Conservation (phyloP, 2,888 invertebrate species). For the Pedicia rivosa region DNA sequence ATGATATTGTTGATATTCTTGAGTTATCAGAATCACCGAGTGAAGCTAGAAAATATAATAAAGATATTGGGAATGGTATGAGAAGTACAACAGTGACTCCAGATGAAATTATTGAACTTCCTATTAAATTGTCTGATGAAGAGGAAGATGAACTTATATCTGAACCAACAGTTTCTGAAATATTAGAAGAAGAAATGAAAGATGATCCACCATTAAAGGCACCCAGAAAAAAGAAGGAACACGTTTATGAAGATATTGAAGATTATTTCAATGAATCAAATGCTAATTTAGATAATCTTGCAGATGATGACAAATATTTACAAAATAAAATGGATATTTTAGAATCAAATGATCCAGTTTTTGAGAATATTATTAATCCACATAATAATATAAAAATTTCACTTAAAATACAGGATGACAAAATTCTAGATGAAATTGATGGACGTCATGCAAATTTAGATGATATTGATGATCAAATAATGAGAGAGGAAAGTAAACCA, state of each 20-base stretch:
- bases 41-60: conserved; percentile 20
- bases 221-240: conserved; percentile 38
- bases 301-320: too few relatives aligned
- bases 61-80: conserved; percentile 8
- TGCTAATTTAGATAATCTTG: too few relatives aligned
- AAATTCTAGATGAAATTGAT: conserved; percentile 34
- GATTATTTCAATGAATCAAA: conserved; percentile 10
- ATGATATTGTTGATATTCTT: conserved; percentile 28
- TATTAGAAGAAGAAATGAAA: conserved; percentile 14
- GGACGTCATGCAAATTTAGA: conserved; percentile 29
- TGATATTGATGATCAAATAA: conserved; percentile 29
- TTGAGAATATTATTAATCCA: too few relatives aligned
- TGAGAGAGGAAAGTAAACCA: conserved; percentile 21
- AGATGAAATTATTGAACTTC: conserved; percentile 23
- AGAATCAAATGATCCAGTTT: conserved; percentile 1
- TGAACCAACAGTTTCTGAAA: conserved; percentile 34
- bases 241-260: conserved; percentile 46
- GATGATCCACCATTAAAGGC: conserved; percentile 18
- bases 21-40: conserved; percentile 31
- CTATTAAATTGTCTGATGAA: conserved; percentile 1
- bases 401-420: conserved; percentile 26
- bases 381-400: conserved; percentile 18
- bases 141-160: conserved; percentile 2
- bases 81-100: conserved; percentile 21
- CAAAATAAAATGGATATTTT: too few relatives aligned